Evolutionary conservation across 2,797 vertebrate species (phyloP), one percentile per base, ranked within the genome.

Genomic region (Rhinoraja longicauda): DNA sequence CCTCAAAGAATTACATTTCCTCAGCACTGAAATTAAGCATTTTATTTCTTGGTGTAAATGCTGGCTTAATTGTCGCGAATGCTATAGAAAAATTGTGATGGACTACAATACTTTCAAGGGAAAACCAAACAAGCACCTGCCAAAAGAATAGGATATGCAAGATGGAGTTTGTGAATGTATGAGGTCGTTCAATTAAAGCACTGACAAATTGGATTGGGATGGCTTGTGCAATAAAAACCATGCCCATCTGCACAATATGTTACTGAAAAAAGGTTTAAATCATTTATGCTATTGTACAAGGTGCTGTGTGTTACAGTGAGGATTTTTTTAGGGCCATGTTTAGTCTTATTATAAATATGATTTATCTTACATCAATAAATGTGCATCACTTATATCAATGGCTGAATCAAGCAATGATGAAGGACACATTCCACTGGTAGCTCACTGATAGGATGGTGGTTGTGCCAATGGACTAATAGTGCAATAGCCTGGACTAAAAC

Each of bases 231-330:
- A n/a, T 32, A 64, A 88, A 39, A 32, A 32, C n/a, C 45, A 13
- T 67, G 62, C 70, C 70, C 19, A n/a, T 88, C 64, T 36, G 36
- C 67, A n/a, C 62, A 59, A 59, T 84, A 17, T 17, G 24, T 15
- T 86, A 53, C n/a, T 45, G 86, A 82, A 62, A 86, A 26, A 86
- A 62, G 39, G 26, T n/a, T 84, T 84, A 59, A 84, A 62, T 57
- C 45, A 81, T 10, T 77, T 10, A 13, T 77, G 7, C 29, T 10
- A 77, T 36, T 77, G 76, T 64, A 15, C 82, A 88, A 88, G 32
- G 7, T 64, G 59, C n/a, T 19, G 84, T 32, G 1, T 64, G 29
- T 32, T 62, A 86, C n/a, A n/a, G 1, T 67, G 62, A 62, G 17
- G 32, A 36, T 88, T n/a, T 39, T 13, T 64, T 17, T 36, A 62